Evolutionary conservation across 2,888 invertebrate genomes (phyloP), one percentile per base, ranked within the genome.

Genomic region (Drosophila limbata): DNA sequence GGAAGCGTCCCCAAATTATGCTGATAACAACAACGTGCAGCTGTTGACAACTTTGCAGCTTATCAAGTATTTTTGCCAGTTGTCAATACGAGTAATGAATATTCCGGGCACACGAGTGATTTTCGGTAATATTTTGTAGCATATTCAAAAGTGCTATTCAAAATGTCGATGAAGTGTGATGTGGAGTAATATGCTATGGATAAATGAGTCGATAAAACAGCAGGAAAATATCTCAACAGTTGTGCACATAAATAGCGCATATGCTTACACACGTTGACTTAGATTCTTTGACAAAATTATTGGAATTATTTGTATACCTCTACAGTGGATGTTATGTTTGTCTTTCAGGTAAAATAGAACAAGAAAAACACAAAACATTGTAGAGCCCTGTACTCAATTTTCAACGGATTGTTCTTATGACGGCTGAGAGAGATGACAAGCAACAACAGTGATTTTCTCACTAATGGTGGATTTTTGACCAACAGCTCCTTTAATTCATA

Each of bases 11-110:
- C 55, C 63, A 82, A 84, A 77, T 70, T 70, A 75, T 69, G 64
- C 77, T 69, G 85, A 82, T 79, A 84, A 75, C 74, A 79, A 73
- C 68, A 82, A 79, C 70, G 69, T 59, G 63, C 48, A 68, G 74
- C 70, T 66, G 75, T 69, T 70, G 83, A 68, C 74, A 76, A 73
- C 60, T 64, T 69, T 73, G 64, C 69, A 75, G 62, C 62, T 70
- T 62, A 74, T 74, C 66, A 66, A 66, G 53, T 52, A 71, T 67
- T 67, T 75, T 67, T 76, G 59, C 17, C 67, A 63, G 53, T 51
- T 25, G 63, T 53, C 75, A 67, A 72, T 76, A 8, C 28, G 28
- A 28, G 28, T 6, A 71, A 67, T 64, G 75, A 76, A 72, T 60
- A 71, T 67, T 37, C 62, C 17, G 28, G 48, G 28, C 60, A 62